Evolutionary conservation across 2,888 invertebrate genomes (phyloP), one percentile per base, ranked within the genome.

Genomic region (Ormyrus rosae): DNA sequence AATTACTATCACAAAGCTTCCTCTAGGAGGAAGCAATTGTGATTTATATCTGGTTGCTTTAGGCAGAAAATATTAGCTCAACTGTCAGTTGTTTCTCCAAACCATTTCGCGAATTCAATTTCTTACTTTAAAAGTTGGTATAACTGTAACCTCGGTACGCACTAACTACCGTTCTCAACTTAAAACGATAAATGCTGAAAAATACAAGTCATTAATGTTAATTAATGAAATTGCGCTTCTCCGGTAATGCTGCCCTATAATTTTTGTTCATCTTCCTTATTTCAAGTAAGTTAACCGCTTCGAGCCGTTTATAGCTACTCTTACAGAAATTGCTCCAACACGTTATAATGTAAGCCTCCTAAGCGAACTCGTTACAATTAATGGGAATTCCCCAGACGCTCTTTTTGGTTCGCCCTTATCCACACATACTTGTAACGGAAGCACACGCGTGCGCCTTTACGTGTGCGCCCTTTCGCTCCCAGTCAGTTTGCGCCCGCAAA

Each of bases 291-390:
- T 85, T 65, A 10, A 8, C 45, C 19, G 53, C 82, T 83, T 80
- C 71, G 76, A 70, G 71, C 70, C 48, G 70, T 74, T 34, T 51
- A 74, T 64, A 72, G 75, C 80, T 45, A 60, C 13, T 73, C 55
- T 6, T 55, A 5, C 78, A 82, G 81, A 85, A 86, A 84, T 85
- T 85, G 83, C 84, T 84, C 84, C 84, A 79, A 83, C 73, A 80
- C 80, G 83, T 85, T 84, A 83, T 81, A 84, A 83, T 81, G 82
- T 86, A 85, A 88, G 86, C 86, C 81, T 83, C 76, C 83, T 84
- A 84, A 85, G 83, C 83, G 82, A 84, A 85, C 86, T 84, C 78
- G 83, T 85, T 85, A 85, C 84, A 86, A 86, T 87, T 86, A 85
- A 84, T 84, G 83, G 82, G 80, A 84, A 85, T 86, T 85, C 83